Conservation (phyloP, 2,113 vertebrate species). For the Trogon surrucura region DNA sequence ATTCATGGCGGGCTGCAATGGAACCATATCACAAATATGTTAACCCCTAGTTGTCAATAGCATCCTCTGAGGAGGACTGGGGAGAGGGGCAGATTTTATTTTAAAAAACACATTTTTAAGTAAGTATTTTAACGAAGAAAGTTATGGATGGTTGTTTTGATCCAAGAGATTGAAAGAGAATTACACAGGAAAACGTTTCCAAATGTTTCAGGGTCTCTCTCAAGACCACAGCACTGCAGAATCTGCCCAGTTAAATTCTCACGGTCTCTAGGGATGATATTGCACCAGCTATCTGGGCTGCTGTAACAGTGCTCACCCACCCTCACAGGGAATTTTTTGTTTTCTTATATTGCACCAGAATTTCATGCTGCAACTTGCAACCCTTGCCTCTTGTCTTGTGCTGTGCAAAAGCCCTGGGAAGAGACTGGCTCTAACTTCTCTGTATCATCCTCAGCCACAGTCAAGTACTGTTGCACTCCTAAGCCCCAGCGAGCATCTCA, state of each 20-base stretch:
- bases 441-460: neutral
- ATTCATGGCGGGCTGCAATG: neutral
- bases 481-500: neutral
- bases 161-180: neutral
- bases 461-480: neutral
- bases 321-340: fast-evolving
- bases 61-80: neutral
- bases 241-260: neutral
- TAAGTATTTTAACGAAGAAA: neutral
- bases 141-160: neutral
- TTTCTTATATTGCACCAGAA: neutral
- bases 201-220: neutral
- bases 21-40: neutral
- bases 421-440: neutral
- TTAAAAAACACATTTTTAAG: neutral
- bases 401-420: neutral
- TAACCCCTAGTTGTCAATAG: neutral
- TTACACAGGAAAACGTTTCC: neutral
- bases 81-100: neutral
- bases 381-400: neutral
- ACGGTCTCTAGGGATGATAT: neutral
- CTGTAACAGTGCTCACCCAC: neutral
- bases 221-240: neutral
- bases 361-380: neutral
- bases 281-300: neutral